Percentiles rank a stretch among this genome's conserved stretches.
Evolutionary conservation across 2,113 vertebrate genomes (phyloP).

Genomic region (Anseranas semipalmata): DNA sequence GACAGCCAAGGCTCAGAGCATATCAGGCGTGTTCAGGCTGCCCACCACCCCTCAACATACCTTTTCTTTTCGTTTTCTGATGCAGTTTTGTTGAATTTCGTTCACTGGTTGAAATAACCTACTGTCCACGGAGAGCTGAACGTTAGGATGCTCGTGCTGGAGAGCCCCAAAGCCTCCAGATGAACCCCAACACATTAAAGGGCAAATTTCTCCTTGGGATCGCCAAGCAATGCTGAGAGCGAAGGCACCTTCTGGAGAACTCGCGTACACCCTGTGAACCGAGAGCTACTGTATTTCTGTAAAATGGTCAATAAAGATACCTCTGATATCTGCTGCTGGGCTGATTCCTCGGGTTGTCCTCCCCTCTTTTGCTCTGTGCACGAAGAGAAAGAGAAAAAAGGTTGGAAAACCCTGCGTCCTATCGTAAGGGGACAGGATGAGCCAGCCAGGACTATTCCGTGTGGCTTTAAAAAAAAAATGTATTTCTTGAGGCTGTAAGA

Average conservation of each 20-base stretch:
- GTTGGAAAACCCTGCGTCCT: background rate
- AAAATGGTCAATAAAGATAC: slow-evolving; percentile 67
- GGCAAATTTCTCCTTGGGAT: background rate
- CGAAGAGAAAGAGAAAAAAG: background rate
- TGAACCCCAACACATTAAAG: background rate
- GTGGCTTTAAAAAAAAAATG: background rate
- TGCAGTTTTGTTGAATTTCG: background rate
- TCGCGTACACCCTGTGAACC: background rate
- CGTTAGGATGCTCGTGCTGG: slow-evolving; percentile 1
- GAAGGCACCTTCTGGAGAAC: slow-evolving; percentile 36
- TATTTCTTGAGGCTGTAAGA: background rate
- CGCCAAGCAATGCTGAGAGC: background rate
- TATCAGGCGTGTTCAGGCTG: slow-evolving; percentile 25
- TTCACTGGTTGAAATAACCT: background rate
- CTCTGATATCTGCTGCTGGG: slow-evolving; percentile 35
- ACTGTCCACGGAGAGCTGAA: background rate
- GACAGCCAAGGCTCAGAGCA: slow-evolving; percentile 1
- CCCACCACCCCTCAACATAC: background rate
- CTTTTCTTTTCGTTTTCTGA: background rate
- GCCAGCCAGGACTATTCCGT: background rate
- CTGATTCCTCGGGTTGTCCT: background rate
- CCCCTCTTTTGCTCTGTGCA: no score
- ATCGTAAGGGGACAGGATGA: background rate
- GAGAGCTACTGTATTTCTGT: slow-evolving; percentile 66
- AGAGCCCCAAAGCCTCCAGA: slow-evolving; percentile 2